A percentile compares a stretch with the other conserved stretches of the same genome.
phyloP scores from a whole-genome alignment of 2,888 invertebrate genomes.

The Drosophila macrothrix region DNA sequence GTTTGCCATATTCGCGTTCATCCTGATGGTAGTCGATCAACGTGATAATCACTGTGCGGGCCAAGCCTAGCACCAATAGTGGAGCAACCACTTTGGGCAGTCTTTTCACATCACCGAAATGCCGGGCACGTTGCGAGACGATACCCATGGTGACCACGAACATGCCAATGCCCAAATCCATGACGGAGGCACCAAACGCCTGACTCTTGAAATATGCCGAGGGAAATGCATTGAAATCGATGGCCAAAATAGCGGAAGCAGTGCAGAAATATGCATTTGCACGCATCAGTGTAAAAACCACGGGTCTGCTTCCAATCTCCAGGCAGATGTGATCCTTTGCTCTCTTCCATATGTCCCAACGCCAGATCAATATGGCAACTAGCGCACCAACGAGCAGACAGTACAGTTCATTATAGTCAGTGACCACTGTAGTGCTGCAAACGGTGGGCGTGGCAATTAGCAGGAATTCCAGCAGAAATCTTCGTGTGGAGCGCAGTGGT shows the following conservation, averaged over 20 bases:
- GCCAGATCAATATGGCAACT: conserved; percentile 24
- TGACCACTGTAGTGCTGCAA: conserved; percentile 86
- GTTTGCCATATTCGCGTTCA: conserved; percentile 96
- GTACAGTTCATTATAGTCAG: conserved; percentile 73
- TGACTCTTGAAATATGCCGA: conserved; percentile 94
- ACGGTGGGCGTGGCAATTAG: conserved; percentile 87
- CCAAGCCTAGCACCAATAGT: conserved; percentile 87
- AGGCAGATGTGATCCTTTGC: conserved; percentile 1
- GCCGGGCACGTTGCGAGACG: conserved; percentile 87
- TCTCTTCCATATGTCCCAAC: conserved; percentile 43
- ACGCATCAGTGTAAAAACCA: conserved; percentile 89
- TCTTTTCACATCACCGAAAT: conserved; percentile 60
- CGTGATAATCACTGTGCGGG: conserved; percentile 87
- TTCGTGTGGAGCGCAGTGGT: conserved; percentile 34
- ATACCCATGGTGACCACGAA: conserved; percentile 93
- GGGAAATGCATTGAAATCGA: conserved; percentile 96
- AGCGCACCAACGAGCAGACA: conserved; percentile 6
- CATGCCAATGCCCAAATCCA: conserved; percentile 98
- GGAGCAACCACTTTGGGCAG: conserved; percentile 82
- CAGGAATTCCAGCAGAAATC: conserved; percentile 86
- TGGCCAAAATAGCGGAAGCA: conserved; percentile 94
- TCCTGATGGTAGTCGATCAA: conserved; percentile 93
- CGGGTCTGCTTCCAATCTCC: conserved; percentile 71
- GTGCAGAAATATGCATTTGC: conserved; percentile 91
- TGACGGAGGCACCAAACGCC: conserved; percentile 93